These are phyloP conservation scores for Caenorhabditis tropicalis DNA, from an alignment of 1,140 invertebrate species.

Conservation along the genomic window DNA sequence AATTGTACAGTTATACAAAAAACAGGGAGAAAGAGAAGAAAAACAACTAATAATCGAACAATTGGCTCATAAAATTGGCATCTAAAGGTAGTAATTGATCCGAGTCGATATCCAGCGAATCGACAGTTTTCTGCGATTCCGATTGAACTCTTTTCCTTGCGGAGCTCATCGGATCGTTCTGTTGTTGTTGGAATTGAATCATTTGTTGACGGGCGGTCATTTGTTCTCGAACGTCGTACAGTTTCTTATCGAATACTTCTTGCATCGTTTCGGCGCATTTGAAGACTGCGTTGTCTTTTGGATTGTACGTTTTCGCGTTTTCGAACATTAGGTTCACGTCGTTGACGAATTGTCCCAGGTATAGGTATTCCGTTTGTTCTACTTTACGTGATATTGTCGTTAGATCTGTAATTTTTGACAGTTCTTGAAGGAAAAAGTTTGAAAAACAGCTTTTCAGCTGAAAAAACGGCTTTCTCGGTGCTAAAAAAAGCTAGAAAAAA, in stretches of 20 bases:
- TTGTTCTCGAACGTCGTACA: conserved; percentile 40
- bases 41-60: neutral
- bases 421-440: neutral
- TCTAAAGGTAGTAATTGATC: conserved; percentile 46
- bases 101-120: conserved; percentile 52
- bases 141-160: neutral
- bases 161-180: neutral
- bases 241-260: conserved; percentile 69
- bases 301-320: conserved; percentile 96
- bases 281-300: conserved; percentile 90
- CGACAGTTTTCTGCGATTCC: conserved; percentile 24
- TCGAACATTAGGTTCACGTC: conserved; percentile 98
- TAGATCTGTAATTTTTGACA: conserved; percentile 82
- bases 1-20: no score
- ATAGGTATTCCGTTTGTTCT: conserved; percentile 83
- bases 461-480: no score
- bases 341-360: conserved; percentile 90
- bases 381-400: conserved; percentile 89
- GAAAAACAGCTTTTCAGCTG: no score
- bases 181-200: neutral
- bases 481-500: no score
- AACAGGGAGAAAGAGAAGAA: neutral
- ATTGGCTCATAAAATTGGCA: neutral
- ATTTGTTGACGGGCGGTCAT: neutral
- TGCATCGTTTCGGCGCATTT: conserved; percentile 92